These are phyloP conservation scores for Spilosoma lubricipeda DNA, from an alignment of 2,888 invertebrate genomes.

Conservation along the genomic window DNA sequence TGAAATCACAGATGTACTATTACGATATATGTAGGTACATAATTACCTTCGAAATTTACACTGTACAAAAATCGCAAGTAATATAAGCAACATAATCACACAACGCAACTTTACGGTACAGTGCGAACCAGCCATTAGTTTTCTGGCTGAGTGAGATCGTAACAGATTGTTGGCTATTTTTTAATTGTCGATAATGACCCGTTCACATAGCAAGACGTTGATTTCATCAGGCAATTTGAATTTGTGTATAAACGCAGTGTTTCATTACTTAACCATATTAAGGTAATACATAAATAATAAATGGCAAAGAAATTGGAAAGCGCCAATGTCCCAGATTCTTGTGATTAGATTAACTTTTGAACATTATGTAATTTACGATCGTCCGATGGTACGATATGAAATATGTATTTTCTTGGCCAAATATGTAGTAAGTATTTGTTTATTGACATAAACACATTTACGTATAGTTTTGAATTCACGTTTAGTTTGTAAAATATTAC, in stretches of 20 bases:
- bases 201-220: conserved; percentile 10
- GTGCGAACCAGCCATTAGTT: conserved; percentile 21
- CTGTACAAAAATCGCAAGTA: background rate
- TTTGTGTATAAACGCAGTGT: background rate
- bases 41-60: background rate
- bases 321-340: conserved; percentile 11
- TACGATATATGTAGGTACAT: background rate
- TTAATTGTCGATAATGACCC: conserved; percentile 29
- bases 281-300: conserved; percentile 3
- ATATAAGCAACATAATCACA: background rate
- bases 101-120: conserved; percentile 25
- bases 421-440: too few relatives aligned
- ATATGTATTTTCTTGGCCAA: conserved; percentile 7
- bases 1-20: background rate
- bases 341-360: background rate
- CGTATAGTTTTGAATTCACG: conserved; percentile 4
- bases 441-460: too few relatives aligned
- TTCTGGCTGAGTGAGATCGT: conserved; percentile 24
- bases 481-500: conserved; percentile 3
- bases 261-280: conserved; percentile 9
- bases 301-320: conserved; percentile 2
- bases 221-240: conserved; percentile 14
- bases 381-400: conserved; percentile 13
- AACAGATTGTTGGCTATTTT: conserved; percentile 22
- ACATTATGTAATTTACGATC: conserved; percentile 22